Evolutionary conservation across 1,140 invertebrate genomes (phyloP).

Genomic region (Meteorus sp.): DNA sequence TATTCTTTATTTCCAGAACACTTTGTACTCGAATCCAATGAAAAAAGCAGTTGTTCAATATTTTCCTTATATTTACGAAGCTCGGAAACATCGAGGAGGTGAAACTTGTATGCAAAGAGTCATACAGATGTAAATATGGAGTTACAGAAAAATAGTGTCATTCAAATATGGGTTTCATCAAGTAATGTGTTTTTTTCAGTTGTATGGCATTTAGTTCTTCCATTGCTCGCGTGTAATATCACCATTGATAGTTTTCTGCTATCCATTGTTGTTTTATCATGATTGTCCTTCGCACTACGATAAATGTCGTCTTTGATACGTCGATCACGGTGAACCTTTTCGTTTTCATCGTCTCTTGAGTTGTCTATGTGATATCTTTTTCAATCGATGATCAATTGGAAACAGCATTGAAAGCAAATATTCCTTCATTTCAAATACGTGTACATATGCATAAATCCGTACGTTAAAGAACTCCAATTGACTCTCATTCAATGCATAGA

Average conservation of each 20-base stretch:
- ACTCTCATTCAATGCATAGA: too few species aligned
- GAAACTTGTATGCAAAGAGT: too few species aligned
- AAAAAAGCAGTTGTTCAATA: too few species aligned
- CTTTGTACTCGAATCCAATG: too few species aligned
- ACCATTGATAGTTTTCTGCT: conserved; percentile 23
- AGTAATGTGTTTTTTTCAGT: conserved; percentile 16
- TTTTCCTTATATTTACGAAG: too few species aligned
- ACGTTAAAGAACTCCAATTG: neutral
- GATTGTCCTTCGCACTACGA: conserved; percentile 1
- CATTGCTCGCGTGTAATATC: conserved; percentile 23
- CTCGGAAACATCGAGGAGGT: too few species aligned
- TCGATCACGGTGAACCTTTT: conserved; percentile 12
- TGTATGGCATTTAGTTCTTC: conserved; percentile 17
- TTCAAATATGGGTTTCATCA: conserved; percentile 25
- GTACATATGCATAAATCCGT: neutral
- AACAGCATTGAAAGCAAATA: neutral
- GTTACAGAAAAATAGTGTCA: too few species aligned
- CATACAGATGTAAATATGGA: too few species aligned
- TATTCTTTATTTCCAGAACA: too few species aligned
- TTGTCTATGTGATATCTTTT: conserved; percentile 17
- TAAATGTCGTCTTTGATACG: neutral
- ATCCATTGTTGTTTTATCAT: neutral
- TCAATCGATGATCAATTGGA: neutral
- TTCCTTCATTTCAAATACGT: neutral
- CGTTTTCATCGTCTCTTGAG: conserved; percentile 20